These are phyloP conservation scores for Dermochelys coriacea DNA, from an alignment of 2,797 vertebrate species.

Conservation along the genomic window DNA sequence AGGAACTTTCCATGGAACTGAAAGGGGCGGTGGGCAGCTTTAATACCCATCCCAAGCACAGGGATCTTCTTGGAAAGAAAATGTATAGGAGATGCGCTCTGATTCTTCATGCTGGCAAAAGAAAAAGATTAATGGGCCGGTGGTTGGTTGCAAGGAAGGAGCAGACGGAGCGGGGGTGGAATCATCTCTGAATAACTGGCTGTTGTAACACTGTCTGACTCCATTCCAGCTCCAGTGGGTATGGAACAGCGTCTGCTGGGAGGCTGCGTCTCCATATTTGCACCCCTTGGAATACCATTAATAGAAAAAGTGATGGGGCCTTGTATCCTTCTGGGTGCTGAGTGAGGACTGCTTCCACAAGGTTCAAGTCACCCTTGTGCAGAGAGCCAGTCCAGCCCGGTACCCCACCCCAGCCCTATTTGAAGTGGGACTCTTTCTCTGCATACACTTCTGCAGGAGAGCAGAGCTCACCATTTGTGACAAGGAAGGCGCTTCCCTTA, in stretches of 20 bases:
- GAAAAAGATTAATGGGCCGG: background rate
- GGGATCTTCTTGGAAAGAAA: background rate
- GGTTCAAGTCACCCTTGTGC: no score
- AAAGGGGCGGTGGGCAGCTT: accelerated
- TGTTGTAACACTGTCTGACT: background rate
- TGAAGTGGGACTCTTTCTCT: background rate
- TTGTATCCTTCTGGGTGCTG: no score
- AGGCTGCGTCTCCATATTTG: background rate
- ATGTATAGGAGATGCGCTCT: accelerated
- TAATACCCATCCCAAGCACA: background rate
- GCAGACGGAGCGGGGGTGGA: background rate
- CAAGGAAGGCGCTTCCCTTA: background rate
- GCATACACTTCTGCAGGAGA: background rate
- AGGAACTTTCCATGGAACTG: background rate
- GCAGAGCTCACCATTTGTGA: background rate
- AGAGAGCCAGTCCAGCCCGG: no score
- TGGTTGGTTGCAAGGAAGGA: background rate
- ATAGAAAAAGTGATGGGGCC: background rate
- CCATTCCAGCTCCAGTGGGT: background rate
- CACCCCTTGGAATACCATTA: background rate
- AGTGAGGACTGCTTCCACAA: no score
- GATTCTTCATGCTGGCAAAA: accelerated
- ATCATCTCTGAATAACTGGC: background rate
- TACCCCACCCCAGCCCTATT: background rate
- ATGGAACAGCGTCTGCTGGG: background rate